A percentile compares a stretch with the other conserved stretches of the same genome.
Evolutionary conservation across 2,797 vertebrate species (phyloP).

Genomic region (Huso huso): DNA sequence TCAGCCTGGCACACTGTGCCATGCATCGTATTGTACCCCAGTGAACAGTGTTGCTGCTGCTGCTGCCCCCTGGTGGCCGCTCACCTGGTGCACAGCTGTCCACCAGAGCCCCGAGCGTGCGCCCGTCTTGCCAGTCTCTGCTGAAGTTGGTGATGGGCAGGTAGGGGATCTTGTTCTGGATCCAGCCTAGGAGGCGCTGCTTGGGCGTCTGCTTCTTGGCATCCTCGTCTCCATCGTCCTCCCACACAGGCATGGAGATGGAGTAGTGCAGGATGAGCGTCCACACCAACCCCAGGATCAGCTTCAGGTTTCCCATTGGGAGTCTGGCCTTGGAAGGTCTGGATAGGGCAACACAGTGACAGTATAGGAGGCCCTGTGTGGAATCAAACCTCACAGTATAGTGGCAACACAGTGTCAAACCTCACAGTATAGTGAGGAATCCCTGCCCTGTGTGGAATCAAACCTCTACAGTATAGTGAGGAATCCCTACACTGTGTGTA

Average conservation of each 20-base stretch:
- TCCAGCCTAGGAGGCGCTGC: slow-evolving; percentile 92
- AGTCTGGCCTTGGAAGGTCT: slow-evolving; percentile 96
- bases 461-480: too few relatives aligned
- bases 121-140: slow-evolving; percentile 86
- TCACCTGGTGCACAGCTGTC: slow-evolving; percentile 95
- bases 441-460: too few relatives aligned
- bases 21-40: too few relatives aligned
- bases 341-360: slow-evolving; percentile 11
- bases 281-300: slow-evolving; percentile 94
- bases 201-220: slow-evolving; percentile 92
- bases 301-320: slow-evolving; percentile 94
- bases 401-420: too few relatives aligned
- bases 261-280: slow-evolving; percentile 97
- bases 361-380: too few relatives aligned
- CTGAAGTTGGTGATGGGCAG: slow-evolving; percentile 92
- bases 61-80: slow-evolving; percentile 2
- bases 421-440: too few relatives aligned
- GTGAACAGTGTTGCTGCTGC: neutral
- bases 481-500: too few relatives aligned
- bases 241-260: slow-evolving; percentile 96
- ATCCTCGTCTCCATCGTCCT: slow-evolving; percentile 86
- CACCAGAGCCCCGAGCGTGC: slow-evolving; percentile 85
- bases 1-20: too few relatives aligned
- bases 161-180: slow-evolving; percentile 92
- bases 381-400: too few relatives aligned